phyloP scores from a whole-genome alignment of 2,797 vertebrate genomes.

The Liparis tanakae region DNA sequence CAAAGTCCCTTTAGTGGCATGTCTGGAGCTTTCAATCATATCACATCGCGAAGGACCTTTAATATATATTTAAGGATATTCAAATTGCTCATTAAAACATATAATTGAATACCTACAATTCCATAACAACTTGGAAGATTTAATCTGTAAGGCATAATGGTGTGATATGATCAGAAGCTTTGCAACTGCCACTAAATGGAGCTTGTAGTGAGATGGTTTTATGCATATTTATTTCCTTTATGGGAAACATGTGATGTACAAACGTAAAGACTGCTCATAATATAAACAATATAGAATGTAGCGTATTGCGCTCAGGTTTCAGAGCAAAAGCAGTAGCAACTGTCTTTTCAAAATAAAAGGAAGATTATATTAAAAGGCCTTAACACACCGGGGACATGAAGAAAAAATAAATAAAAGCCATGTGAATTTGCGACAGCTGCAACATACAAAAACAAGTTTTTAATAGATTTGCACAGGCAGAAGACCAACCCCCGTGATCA shows the following conservation, averaged over 20 bases:
- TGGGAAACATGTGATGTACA: not conserved
- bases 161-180: not conserved
- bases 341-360: slow-evolving; percentile 1
- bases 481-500: not conserved
- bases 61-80: too few species aligned
- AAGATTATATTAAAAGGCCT: slow-evolving; percentile 3
- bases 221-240: not conserved
- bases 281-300: not conserved
- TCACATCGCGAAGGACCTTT: not conserved
- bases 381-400: not conserved
- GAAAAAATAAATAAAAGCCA: not conserved
- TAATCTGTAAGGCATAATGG: not conserved
- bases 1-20: not conserved
- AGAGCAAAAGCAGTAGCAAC: not conserved
- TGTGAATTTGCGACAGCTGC: not conserved
- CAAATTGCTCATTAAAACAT: not conserved
- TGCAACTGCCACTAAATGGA: not conserved
- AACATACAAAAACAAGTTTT: not conserved
- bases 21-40: not conserved
- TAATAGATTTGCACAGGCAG: not conserved
- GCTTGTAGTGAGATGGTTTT: not conserved
- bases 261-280: not conserved
- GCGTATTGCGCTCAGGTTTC: not conserved
- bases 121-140: not conserved
- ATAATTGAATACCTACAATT: not conserved